Evolutionary conservation across 1,140 invertebrate genomes (phyloP), one percentile per base, ranked within the genome.

Genomic region (Mactra quadrangularis): DNA sequence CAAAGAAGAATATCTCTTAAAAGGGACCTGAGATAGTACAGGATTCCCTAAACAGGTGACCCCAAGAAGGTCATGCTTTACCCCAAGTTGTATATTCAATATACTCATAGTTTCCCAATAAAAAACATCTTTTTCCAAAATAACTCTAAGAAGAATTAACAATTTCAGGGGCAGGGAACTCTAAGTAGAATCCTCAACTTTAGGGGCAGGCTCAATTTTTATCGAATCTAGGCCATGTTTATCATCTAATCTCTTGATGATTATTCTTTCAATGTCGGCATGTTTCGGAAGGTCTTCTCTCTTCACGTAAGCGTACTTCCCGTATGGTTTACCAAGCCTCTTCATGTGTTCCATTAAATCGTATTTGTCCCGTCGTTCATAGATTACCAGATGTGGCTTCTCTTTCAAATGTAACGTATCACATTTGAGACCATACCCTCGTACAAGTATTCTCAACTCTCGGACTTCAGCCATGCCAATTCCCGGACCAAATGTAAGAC

Each of bases 391-490:
- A 77, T 87, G 88, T 0, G 83, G 60, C 33, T 87, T 47, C 1
- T 85, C 87, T 19, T 85, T 70, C 25, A 75, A 45, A 47, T 89
- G 87, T 15, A 85, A 60, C 0, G 76, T 84, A 71, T 85, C 85
- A 25, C 75, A 83, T 33, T 77, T 71, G 7, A 87, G 76, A 17
- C 86, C 76, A 33, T 68, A 17, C 11, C 27, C 35, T 17, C 50
- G 76, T 7, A 79, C 84, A 27, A 81, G 38, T 11, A 81, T 62
- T 47, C 82, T 52, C 59, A 85, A 31, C 72, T 85, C 66, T 62
- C 86, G 41, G 13, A n/a, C 29, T 31, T 79, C 77, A 11, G 53
- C 33, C 0, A 70, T 3, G 25, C 53, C 38, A 1, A 79, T 79
- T 13, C 77, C 77, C 11, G 64, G 77, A 3, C 77, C 77, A 41